These are phyloP conservation scores for Polydrusus cervinus DNA, from an alignment of 2,888 invertebrate species.

Conservation along the genomic window DNA sequence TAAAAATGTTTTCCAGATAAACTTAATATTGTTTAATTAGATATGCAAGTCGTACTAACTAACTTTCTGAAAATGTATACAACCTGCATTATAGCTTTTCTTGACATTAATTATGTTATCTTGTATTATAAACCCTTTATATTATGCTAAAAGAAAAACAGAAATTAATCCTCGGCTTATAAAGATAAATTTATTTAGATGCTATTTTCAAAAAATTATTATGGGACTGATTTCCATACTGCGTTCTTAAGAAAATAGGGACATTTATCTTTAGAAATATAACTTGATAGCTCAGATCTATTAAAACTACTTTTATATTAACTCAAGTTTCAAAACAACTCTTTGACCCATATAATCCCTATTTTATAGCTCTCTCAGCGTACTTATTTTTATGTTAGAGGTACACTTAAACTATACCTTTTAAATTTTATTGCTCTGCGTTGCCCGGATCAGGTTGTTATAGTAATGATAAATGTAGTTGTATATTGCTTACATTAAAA, in stretches of 20 bases:
- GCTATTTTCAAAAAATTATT: slow-evolving; percentile 16
- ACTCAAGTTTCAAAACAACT: slow-evolving; percentile 54
- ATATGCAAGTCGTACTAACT: no score
- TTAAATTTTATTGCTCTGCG: slow-evolving; percentile 14
- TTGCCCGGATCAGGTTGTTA: not conserved
- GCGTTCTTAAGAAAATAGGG: slow-evolving; percentile 41
- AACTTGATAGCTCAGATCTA: slow-evolving; percentile 45
- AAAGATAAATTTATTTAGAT: no score
- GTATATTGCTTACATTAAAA: not conserved
- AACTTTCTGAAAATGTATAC: no score
- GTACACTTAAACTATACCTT: slow-evolving; percentile 12
- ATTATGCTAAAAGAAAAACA: no score
- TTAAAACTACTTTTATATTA: slow-evolving; percentile 51
- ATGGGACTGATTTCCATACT: slow-evolving; percentile 31
- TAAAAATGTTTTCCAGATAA: no score
- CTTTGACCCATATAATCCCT: slow-evolving; percentile 54
- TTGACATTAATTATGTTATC: no score
- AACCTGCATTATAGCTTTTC: no score
- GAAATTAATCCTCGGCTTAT: no score
- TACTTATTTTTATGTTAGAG: slow-evolving; percentile 30
- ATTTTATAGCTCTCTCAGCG: slow-evolving; percentile 46
- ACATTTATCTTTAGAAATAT: slow-evolving; percentile 44
- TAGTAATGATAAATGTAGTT: not conserved
- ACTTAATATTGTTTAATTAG: no score
- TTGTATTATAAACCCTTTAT: no score